phyloP scores from a whole-genome alignment of 2,888 invertebrate genomes.

The Sinelater perroti region DNA sequence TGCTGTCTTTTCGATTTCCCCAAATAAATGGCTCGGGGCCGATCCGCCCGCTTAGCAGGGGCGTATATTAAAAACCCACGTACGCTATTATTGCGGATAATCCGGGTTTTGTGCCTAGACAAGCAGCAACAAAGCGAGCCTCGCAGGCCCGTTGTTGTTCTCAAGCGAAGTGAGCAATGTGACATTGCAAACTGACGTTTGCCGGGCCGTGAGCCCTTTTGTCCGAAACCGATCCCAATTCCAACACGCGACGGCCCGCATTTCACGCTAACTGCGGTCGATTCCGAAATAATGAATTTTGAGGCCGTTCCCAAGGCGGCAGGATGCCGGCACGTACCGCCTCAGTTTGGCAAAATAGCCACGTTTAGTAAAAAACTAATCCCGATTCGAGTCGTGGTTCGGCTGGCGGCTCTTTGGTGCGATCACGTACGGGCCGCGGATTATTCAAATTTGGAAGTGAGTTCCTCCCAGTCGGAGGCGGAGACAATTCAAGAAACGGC shows the following conservation, averaged over 20 bases:
- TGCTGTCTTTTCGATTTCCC: too few species aligned
- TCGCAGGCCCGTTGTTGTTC: constrained; percentile 32
- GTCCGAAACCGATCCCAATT: constrained; percentile 40
- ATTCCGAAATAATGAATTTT: constrained; percentile 43
- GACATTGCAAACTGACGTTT: constrained; percentile 44
- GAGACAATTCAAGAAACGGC: constrained; percentile 19
- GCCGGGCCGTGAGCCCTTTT: constrained; percentile 38
- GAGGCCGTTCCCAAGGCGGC: constrained; percentile 33
- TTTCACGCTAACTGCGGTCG: constrained; percentile 43
- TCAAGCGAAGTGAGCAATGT: constrained; percentile 44
- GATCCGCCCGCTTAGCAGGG: neutral
- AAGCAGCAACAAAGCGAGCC: constrained; percentile 35
- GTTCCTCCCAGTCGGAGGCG: constrained; percentile 16
- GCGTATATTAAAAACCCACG: constrained; percentile 7
- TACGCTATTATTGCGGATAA: constrained; percentile 35
- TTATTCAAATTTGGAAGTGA: constrained; percentile 21
- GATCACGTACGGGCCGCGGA: constrained; percentile 21
- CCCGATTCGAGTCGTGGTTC: constrained; percentile 17
- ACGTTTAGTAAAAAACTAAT: constrained; percentile 20
- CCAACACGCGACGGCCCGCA: constrained; percentile 37
- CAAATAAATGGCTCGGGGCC: constrained; percentile 18
- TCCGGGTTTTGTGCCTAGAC: constrained; percentile 36
- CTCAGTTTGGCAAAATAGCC: constrained; percentile 16
- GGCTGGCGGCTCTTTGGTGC: constrained; percentile 10
- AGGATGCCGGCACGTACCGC: constrained; percentile 23